Base-by-base conservation (phyloP, 2,797 vertebrate genomes). In the Periophthalmus magnuspinnatus region DNA sequence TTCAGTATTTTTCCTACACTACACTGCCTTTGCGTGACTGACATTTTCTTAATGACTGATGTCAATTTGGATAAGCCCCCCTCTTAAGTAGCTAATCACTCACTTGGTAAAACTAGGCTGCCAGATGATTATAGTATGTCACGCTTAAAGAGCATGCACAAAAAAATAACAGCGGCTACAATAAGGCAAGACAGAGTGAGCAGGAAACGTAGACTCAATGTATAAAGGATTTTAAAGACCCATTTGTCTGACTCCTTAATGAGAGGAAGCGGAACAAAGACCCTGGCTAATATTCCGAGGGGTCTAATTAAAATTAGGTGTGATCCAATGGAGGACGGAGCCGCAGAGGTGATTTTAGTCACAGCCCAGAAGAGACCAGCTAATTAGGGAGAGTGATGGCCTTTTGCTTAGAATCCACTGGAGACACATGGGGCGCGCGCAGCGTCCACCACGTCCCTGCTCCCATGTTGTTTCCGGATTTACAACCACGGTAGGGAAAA, bases 331-430 rank as follows among this genome's bases (percentile, higher is more conserved):
- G 89, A 91, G 89, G 86, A 92, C 92, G 91, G 93, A 90, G 89
- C 91, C 94, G 83, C 94, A 90, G 84, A 95, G 94, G 95, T 94
- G 94, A 95, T 96, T 97, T 95, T 92, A 93, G 94, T 93, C 92
- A 92, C 90, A 93, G 91, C 89, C 93, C 92, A 87, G 86, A 89
- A 89, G 93, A 95, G 94, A 95, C 93, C 89, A 81, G 91, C 95
- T 97, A 97, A 97, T 97, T 98, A 97, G 93, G 86, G 93, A 95
- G 94, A 96, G 92, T 94, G 94, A 97, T 97, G 93, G 95, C 90
- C 94, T 96, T 62, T 96, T 94, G 93, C 92, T 94, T 94, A 92
- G 89, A 91, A 93, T 87, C 88, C 95, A 61, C 93, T 84, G 78
- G 94, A 94, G 93, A 93, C 83, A 81, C 75, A 28, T 78, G 60